These are phyloP conservation scores for Apaloderma vittatum DNA, from an alignment of 2,113 vertebrate genomes.

Conservation along the genomic window DNA sequence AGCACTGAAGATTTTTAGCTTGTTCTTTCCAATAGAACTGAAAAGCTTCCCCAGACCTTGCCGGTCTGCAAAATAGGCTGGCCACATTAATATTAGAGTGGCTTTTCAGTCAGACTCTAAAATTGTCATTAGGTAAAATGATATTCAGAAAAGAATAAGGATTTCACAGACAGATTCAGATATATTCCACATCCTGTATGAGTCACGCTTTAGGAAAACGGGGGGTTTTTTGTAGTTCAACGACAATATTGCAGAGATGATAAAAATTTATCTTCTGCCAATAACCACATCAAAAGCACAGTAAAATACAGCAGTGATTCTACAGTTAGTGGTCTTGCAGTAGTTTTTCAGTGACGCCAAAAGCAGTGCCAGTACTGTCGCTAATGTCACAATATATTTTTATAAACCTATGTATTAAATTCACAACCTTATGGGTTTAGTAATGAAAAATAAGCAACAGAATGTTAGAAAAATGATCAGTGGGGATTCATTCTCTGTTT, in stretches of 20 bases:
- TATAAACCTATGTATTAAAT: not conserved
- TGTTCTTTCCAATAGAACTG: not conserved
- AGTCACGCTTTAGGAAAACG: not conserved
- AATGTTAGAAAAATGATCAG: not conserved
- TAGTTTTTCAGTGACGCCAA: not conserved
- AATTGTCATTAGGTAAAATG: not conserved
- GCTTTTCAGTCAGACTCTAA: not conserved
- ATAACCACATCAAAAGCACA: not conserved
- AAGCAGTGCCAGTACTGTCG: not conserved
- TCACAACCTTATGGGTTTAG: not conserved
- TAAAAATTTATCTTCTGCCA: not conserved
- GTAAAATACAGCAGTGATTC: not conserved
- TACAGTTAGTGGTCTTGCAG: not conserved
- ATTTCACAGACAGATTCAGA: not conserved
- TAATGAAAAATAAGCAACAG: not conserved
- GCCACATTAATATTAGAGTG: not conserved
- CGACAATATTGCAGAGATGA: not conserved
- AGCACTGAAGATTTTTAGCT: not conserved
- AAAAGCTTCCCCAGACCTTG: not conserved
- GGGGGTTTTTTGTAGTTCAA: not conserved
- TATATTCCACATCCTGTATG: not conserved
- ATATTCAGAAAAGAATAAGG: not conserved
- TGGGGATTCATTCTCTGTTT: not conserved
- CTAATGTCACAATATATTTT: not conserved
- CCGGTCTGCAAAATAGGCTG: not conserved